Evolutionary conservation across 2,888 invertebrate species (phyloP).

Genomic region (Unio pictorum): DNA sequence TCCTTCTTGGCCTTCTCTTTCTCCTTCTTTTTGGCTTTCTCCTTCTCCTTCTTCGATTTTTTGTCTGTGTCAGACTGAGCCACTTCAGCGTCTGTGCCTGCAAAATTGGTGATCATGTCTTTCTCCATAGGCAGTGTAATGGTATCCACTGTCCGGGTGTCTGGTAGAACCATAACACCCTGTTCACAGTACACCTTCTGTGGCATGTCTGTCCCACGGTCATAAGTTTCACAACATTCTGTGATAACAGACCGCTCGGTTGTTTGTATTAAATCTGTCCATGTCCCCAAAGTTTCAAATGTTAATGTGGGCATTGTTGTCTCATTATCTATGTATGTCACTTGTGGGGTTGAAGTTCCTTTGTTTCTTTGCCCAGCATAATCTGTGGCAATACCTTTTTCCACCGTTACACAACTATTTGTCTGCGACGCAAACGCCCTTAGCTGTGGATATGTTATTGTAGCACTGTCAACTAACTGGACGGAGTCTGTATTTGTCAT

Average conservation of each 20-base stretch:
- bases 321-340: conserved; percentile 42
- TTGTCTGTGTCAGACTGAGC: conserved; percentile 7
- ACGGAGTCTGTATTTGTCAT: conserved; percentile 31
- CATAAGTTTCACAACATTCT: conserved; percentile 30
- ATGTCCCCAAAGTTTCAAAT: conserved; percentile 44
- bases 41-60: conserved; percentile 20
- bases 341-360: conserved; percentile 43
- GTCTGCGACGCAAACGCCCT: conserved; percentile 48
- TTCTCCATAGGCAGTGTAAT: conserved; percentile 37
- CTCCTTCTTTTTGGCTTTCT: conserved; percentile 26
- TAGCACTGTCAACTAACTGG: conserved; percentile 25
- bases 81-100: conserved; percentile 15
- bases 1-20: conserved; percentile 26
- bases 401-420: conserved; percentile 16
- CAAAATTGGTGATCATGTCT: conserved; percentile 11
- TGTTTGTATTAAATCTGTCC: conserved; percentile 53
- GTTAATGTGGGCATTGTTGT: conserved; percentile 48
- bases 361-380: conserved; percentile 47
- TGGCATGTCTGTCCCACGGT: conserved; percentile 42
- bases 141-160: conserved; percentile 35
- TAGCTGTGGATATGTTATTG: conserved; percentile 36
- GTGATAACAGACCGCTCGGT: conserved; percentile 55
- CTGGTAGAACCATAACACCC: conserved; percentile 35
- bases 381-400: conserved; percentile 44
- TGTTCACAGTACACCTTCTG: conserved; percentile 38